Conservation (phyloP, 2,888 invertebrate genomes). For the Rhamnusium bicolor region DNA sequence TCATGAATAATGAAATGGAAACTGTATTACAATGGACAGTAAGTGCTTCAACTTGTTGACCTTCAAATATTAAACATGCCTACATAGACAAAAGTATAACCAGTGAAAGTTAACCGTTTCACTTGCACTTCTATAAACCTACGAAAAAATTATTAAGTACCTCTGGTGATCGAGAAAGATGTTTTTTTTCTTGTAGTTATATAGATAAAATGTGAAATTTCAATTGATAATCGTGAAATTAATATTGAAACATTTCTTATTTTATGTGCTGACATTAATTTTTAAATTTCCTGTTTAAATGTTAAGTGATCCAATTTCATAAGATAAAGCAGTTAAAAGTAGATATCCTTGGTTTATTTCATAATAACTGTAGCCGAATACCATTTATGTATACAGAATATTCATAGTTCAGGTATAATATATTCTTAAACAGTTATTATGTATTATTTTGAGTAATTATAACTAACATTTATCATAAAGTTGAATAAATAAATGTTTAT, state of each 20-base stretch:
- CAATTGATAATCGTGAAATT: slow-evolving; percentile 32
- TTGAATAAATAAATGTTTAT: background rate
- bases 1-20: no score
- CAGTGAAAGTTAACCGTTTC: slow-evolving; percentile 34
- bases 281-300: slow-evolving; percentile 24
- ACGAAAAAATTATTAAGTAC: slow-evolving; percentile 4
- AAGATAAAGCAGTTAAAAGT: slow-evolving; percentile 12
- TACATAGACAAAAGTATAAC: slow-evolving; percentile 5
- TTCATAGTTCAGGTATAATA: background rate
- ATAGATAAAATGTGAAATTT: slow-evolving; percentile 29
- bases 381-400: slow-evolving; percentile 9
- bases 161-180: slow-evolving; percentile 9
- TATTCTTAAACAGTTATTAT: background rate
- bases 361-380: slow-evolving; percentile 9
- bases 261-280: slow-evolving; percentile 17
- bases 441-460: background rate
- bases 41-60: slow-evolving; percentile 1
- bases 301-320: slow-evolving; percentile 28
- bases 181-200: slow-evolving; percentile 17
- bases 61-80: slow-evolving; percentile 24
- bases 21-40: background rate
- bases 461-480: background rate
- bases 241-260: slow-evolving; percentile 18
- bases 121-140: slow-evolving; percentile 22
- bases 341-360: slow-evolving; percentile 30